A percentile compares a stretch with the other conserved stretches of the same genome.
These are phyloP conservation scores for Philopotamus ludificatus DNA, from an alignment of 1,140 invertebrate species.

Conservation along the genomic window DNA sequence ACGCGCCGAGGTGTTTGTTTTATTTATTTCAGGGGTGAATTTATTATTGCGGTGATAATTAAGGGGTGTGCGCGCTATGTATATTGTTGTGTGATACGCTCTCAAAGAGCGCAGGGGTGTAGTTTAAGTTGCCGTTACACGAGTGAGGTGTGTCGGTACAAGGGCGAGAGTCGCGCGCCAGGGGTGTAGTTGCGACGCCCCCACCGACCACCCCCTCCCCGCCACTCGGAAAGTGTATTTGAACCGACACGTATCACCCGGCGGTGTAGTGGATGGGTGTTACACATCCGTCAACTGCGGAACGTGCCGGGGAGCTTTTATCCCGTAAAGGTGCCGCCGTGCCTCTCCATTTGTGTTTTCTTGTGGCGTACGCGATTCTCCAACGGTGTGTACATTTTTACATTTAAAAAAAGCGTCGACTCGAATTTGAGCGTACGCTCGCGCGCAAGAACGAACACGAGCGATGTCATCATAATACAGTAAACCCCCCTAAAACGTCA, in stretches of 20 bases:
- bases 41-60: conserved; percentile 3
- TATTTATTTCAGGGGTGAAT: conserved; percentile 3
- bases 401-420: no score
- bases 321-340: no score
- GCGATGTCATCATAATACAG: no score
- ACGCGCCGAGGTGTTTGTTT: conserved; percentile 6
- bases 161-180: not conserved
- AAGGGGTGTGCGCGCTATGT: not conserved
- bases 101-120: conserved; percentile 10
- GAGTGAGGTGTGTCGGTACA: conserved; percentile 9
- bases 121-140: conserved; percentile 6
- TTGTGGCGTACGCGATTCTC: no score
- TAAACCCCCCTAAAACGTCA: no score
- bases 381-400: no score
- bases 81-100: conserved; percentile 10
- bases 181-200: not conserved
- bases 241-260: no score
- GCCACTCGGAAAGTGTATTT: no score
- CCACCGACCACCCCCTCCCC: not conserved
- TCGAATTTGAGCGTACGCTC: no score
- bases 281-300: not conserved
- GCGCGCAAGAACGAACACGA: no score
- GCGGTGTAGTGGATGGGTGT: not conserved
- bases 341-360: no score
- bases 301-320: no score